Percentiles rank a stretch among this genome's conserved stretches.
Conservation (phyloP, 1,140 invertebrate genomes). For the Bombyx mandarina region DNA sequence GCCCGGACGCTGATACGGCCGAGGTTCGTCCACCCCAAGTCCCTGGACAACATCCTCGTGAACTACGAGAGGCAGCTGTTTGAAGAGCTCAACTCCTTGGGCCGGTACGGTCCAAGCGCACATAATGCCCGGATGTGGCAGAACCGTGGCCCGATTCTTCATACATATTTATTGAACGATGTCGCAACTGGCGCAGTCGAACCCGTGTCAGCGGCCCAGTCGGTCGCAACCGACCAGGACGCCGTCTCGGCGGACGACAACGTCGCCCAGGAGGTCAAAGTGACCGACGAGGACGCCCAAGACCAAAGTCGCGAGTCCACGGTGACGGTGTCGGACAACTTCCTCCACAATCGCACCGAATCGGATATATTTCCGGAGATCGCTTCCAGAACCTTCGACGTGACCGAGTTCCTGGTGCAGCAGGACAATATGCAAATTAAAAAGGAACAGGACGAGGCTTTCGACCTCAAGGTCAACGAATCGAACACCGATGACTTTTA, state of each 20-base stretch:
- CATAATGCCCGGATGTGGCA: slow-evolving; percentile 51
- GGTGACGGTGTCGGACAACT: slow-evolving; percentile 49
- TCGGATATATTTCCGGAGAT: slow-evolving; percentile 56
- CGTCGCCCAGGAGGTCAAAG: slow-evolving; percentile 57
- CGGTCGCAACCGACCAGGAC: slow-evolving; percentile 34
- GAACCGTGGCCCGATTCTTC: slow-evolving; percentile 40
- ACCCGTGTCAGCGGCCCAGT: slow-evolving; percentile 29
- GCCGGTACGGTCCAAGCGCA: slow-evolving; percentile 44
- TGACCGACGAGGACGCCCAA: slow-evolving; percentile 36
- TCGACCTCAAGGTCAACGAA: slow-evolving; percentile 31
- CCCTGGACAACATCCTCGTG: slow-evolving; percentile 78
- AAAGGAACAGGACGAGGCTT: slow-evolving; percentile 31
- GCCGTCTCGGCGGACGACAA: slow-evolving; percentile 55
- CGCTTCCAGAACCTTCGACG: slow-evolving; percentile 48
- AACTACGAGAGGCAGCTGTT: slow-evolving; percentile 83
- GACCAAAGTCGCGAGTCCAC: slow-evolving; percentile 31
- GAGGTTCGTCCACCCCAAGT: slow-evolving; percentile 80
- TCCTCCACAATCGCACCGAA: slow-evolving; percentile 42
- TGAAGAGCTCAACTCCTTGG: slow-evolving; percentile 81
- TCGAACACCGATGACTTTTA: slow-evolving; percentile 36
- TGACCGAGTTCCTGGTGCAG: slow-evolving; percentile 48
- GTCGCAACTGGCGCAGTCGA: slow-evolving; percentile 54
- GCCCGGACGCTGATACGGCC: slow-evolving; percentile 71
- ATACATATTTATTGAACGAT: slow-evolving; percentile 64
- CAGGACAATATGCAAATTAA: slow-evolving; percentile 54